Evolutionary conservation across 2,888 invertebrate genomes (phyloP), one percentile per base, ranked within the genome.

Genomic region (Ichneumoninae sp.): DNA sequence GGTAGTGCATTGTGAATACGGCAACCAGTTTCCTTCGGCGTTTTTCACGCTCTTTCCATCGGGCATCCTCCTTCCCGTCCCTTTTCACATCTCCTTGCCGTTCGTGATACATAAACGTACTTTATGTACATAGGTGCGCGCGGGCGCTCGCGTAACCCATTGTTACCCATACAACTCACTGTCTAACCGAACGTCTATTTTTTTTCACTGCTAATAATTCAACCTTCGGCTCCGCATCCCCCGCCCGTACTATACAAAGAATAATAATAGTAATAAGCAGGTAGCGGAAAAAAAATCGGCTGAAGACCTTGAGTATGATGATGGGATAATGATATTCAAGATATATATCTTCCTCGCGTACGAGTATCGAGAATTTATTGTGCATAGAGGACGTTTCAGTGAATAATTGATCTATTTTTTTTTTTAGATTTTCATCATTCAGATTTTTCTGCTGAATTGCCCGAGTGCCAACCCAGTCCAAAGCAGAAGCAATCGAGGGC

Each of bases 41-140:
- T 90, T 91, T 90, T 90, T 90, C 89, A 88, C 89, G 88, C 87
- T 90, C 84, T 90, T 88, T 80, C 65, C 72, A 60, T 78, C 65
- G 30, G 8, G 36, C 65, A 22, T 26, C 36, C 33, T 57, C 52
- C 50, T 40, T 60, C 44, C 26, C 75, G 60, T 52, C 52, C 36
- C 78, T 69, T 65, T 57, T 54, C 40, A n/a, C 33, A 26, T 62
- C 65, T 76, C 54, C 44, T 70, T 65, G 65, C 78, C 54, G 33
- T 52, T 30, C 52, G 30, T 65, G 77, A 71, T 60, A 78, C 78
- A 65, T 50, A 74, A 69, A 80, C 72, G 71, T 52, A 47, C 72
- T 54, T 80, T 84, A 81, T 70, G 81, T 74, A 60, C 78, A 74
- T 57, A 65, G 72, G 84, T 75, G 79, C 72, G 79, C 72, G 83